Conservation (phyloP, 2,888 invertebrate genomes). For the Parnassius orleans region DNA sequence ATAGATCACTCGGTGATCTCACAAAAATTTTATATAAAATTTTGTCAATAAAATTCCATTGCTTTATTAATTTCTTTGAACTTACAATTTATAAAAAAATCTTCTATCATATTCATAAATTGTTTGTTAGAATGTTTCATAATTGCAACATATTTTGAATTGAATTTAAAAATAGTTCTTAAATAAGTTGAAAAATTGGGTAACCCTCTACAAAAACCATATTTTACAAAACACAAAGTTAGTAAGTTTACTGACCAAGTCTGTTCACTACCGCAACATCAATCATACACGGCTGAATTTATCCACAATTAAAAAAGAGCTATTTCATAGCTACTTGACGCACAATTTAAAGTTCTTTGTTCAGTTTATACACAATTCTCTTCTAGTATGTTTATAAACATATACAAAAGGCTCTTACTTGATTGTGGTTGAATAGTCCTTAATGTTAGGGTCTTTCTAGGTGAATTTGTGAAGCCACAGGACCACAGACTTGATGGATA, state of each 20-base stretch:
- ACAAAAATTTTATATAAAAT: too few relatives aligned
- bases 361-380: conserved; percentile 10
- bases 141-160: too few relatives aligned
- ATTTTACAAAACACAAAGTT: too few relatives aligned
- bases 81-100: too few relatives aligned
- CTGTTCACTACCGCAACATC: background rate
- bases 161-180: too few relatives aligned
- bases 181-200: too few relatives aligned
- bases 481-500: background rate
- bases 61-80: too few relatives aligned
- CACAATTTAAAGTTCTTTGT: conserved; percentile 6
- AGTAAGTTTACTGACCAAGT: background rate
- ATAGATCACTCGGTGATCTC: too few relatives aligned
- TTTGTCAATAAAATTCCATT: too few relatives aligned
- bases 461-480: background rate
- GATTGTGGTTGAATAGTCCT: background rate
- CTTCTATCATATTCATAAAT: too few relatives aligned
- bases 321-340: background rate
- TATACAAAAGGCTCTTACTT: background rate
- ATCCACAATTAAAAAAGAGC: background rate
- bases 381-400: conserved; percentile 5
- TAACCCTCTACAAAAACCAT: too few relatives aligned
- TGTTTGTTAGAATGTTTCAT: too few relatives aligned
- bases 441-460: background rate
- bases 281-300: background rate